Conservation (phyloP, 1,140 invertebrate species). For the Drosophila punjabiensis region DNA sequence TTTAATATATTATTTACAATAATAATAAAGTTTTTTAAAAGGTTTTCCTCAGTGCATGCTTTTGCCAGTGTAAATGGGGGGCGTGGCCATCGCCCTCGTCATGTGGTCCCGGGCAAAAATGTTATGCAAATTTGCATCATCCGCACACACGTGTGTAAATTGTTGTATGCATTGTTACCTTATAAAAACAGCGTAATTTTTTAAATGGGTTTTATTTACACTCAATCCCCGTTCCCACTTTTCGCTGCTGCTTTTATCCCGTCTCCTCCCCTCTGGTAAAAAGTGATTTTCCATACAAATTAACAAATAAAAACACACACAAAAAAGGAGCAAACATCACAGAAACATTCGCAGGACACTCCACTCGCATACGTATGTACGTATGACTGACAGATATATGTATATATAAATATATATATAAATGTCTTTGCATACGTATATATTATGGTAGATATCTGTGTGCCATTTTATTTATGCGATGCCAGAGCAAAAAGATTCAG, state of each 20-base stretch:
- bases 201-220: slow-evolving; percentile 76
- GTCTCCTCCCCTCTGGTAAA: slow-evolving; percentile 41
- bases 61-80: slow-evolving; percentile 23
- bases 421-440: slow-evolving; percentile 21
- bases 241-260: slow-evolving; percentile 20
- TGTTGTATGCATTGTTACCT: slow-evolving; percentile 83
- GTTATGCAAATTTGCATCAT: slow-evolving; percentile 81
- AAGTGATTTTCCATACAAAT: slow-evolving; percentile 83
- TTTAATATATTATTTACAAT: not conserved
- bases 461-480: slow-evolving; percentile 60
- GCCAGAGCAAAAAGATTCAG: slow-evolving; percentile 46
- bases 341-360: slow-evolving; percentile 28
- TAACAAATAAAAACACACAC: slow-evolving; percentile 63
- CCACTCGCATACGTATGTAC: slow-evolving; percentile 5
- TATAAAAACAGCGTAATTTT: slow-evolving; percentile 82
- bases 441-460: slow-evolving; percentile 33
- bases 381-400: slow-evolving; percentile 9
- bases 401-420: slow-evolving; percentile 11
- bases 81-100: slow-evolving; percentile 17
- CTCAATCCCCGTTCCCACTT: slow-evolving; percentile 11
- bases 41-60: not conserved
- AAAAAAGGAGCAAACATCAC: slow-evolving; percentile 47
- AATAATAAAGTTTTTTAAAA: not conserved
- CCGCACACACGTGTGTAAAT: slow-evolving; percentile 78
- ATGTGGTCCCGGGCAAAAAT: slow-evolving; percentile 60